phyloP scores from a whole-genome alignment of 2,113 vertebrate species.

The Mandrillus leucophaeus region DNA sequence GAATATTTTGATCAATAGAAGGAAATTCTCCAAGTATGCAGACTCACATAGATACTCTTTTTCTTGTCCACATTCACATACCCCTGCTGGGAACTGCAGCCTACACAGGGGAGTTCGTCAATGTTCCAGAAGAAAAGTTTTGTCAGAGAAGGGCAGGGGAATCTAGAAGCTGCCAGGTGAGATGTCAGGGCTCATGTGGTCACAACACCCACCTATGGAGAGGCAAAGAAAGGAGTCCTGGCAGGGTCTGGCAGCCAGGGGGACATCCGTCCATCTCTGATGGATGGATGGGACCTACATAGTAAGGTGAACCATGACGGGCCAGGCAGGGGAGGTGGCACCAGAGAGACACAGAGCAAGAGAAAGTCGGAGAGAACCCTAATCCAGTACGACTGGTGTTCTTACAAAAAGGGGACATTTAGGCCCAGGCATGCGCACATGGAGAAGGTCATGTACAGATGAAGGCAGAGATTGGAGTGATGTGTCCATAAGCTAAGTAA shows the following conservation, averaged over 20 bases:
- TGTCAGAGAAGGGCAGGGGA: background rate
- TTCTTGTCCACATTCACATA: background rate
- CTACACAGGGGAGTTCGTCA: background rate
- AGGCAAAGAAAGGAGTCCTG: background rate
- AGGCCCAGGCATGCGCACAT: accelerated
- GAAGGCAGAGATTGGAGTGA: accelerated
- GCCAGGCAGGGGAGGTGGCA: background rate
- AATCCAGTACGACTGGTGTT: background rate
- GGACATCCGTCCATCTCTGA: background rate
- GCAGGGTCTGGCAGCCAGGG: accelerated
- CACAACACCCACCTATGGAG: background rate
- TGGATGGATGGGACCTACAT: background rate
- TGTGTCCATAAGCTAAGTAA: background rate
- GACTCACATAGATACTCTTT: background rate
- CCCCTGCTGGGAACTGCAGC: background rate
- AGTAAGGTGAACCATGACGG: background rate
- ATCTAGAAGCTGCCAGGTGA: background rate
- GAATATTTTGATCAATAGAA: conserved; percentile 61
- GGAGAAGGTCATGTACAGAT: accelerated
- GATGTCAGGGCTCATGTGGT: background rate
- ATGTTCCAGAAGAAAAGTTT: background rate
- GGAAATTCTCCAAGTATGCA: conserved; percentile 58
- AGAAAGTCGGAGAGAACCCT: background rate
- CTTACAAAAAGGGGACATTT: background rate
- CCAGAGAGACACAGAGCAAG: background rate